These are phyloP conservation scores for Clarias pachynema DNA, from an alignment of 2,797 vertebrate genomes.

Conservation along the genomic window DNA sequence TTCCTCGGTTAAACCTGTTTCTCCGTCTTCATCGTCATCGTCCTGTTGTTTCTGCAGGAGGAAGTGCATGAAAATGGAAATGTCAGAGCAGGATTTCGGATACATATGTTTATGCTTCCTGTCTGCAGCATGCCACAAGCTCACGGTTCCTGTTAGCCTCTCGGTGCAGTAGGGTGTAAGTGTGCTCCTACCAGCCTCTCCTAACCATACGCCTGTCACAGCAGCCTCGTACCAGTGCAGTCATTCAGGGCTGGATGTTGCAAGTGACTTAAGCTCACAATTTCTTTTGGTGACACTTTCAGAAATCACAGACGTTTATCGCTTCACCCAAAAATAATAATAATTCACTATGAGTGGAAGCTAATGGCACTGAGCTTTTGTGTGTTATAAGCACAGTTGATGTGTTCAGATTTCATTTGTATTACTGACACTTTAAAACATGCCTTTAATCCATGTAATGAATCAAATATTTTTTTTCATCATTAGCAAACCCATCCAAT, in stretches of 20 bases:
- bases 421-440: background rate
- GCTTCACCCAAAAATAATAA: background rate
- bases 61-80: background rate
- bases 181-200: conserved; percentile 56
- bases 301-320: background rate
- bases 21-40: conserved; percentile 88
- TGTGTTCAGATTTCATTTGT: background rate
- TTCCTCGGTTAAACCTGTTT: conserved; percentile 90
- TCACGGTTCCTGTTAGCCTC: conserved; percentile 65
- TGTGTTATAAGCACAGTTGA: background rate
- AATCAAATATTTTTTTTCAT: background rate
- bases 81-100: background rate
- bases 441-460: background rate
- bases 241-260: conserved; percentile 55
- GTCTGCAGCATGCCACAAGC: conserved; percentile 78
- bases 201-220: conserved; percentile 57
- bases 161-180: conserved; percentile 42
- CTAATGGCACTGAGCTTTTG: background rate
- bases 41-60: conserved; percentile 84
- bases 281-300: conserved; percentile 58
- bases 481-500: background rate
- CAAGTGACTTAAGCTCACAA: conserved; percentile 54
- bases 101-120: conserved; percentile 48
- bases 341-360: background rate
- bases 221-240: conserved; percentile 53